Conservation (phyloP, 2,888 invertebrate species). For the Aproaerema taeniolella region DNA sequence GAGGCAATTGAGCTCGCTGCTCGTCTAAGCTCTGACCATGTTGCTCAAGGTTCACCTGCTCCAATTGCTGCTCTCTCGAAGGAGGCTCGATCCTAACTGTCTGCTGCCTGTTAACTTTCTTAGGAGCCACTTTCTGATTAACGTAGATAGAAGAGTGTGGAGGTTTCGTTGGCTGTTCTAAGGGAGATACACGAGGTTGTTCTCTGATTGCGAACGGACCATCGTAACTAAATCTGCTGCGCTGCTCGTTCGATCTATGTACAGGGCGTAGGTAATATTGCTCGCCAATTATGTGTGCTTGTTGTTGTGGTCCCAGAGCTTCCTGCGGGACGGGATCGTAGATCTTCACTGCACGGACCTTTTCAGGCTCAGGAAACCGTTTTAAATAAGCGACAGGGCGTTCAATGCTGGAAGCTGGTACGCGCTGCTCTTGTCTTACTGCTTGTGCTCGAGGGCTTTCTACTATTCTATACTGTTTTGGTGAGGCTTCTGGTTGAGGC, state of each 20-base stretch:
- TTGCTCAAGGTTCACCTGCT: constrained; percentile 42
- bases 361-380: constrained; percentile 58
- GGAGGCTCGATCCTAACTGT: constrained; percentile 18
- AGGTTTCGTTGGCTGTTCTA: constrained; percentile 49
- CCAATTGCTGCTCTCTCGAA: constrained; percentile 27
- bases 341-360: constrained; percentile 52
- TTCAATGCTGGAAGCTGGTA: constrained; percentile 45
- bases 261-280: constrained; percentile 60
- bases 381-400: constrained; percentile 62
- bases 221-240: constrained; percentile 49
- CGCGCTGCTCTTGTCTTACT: constrained; percentile 52
- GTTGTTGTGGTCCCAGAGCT: constrained; percentile 37
- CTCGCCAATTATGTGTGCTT: constrained; percentile 45
- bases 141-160: constrained; percentile 65
- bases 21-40: constrained; percentile 54
- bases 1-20: constrained; percentile 60
- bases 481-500: constrained; percentile 53
- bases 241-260: constrained; percentile 55
- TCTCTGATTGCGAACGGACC: constrained; percentile 31
- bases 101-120: constrained; percentile 44
- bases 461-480: constrained; percentile 59
- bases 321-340: constrained; percentile 50
- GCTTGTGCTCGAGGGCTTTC: constrained; percentile 50
- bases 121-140: constrained; percentile 55
- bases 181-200: constrained; percentile 25